phyloP scores from a whole-genome alignment of 2,888 invertebrate genomes.

The Steromphala cineraria region DNA sequence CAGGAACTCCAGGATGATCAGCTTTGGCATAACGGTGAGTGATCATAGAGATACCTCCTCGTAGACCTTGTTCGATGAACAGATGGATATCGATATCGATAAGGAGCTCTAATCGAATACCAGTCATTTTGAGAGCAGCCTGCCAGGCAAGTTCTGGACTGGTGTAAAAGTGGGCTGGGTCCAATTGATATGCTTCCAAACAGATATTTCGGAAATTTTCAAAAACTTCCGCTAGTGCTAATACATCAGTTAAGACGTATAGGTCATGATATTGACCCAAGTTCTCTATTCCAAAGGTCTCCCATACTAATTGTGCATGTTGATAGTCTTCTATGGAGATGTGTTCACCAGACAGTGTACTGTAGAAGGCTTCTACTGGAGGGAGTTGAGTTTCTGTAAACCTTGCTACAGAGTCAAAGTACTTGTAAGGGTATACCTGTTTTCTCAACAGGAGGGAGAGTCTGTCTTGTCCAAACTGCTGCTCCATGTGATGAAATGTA shows the following conservation, averaged over 20 bases:
- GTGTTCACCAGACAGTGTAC: background rate
- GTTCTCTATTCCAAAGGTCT: too few relatives aligned
- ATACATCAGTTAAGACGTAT: background rate
- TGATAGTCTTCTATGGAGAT: background rate
- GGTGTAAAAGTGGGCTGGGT: constrained; percentile 30
- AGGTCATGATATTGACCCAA: too few relatives aligned
- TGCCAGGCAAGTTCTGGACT: constrained; percentile 58
- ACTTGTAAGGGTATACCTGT: background rate
- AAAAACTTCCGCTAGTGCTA: background rate
- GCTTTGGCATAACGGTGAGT: constrained; percentile 48
- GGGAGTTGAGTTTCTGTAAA: too few relatives aligned
- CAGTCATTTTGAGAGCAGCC: constrained; percentile 54
- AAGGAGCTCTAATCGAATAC: constrained; percentile 42
- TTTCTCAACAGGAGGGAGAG: background rate
- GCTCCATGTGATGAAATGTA: too few relatives aligned
- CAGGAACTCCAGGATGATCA: constrained; percentile 26
- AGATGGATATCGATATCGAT: constrained; percentile 54
- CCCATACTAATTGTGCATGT: too few relatives aligned
- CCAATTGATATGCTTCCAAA: background rate
- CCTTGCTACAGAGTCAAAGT: background rate
- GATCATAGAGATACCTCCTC: constrained; percentile 42
- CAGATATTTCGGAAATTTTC: background rate
- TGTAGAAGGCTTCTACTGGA: background rate
- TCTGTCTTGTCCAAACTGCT: too few relatives aligned
- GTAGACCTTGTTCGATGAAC: constrained; percentile 23